Conservation (phyloP, 2,888 invertebrate species). For the Pyrochroa serraticornis region DNA sequence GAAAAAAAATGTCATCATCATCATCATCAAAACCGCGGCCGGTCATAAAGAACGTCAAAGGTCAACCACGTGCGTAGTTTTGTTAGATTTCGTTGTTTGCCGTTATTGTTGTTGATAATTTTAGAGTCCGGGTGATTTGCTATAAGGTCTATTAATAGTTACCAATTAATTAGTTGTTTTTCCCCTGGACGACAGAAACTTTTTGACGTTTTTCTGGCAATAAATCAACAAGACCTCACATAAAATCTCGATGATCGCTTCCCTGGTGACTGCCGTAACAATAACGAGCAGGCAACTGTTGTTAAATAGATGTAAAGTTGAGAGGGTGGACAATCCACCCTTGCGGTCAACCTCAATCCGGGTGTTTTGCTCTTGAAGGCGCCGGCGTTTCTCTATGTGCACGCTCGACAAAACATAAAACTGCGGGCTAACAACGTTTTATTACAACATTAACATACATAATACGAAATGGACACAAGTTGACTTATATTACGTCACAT, state of each 20-base stretch:
- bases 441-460: constrained; percentile 8
- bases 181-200: neutral
- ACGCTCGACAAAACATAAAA: neutral
- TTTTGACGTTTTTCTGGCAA: neutral
- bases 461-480: constrained; percentile 3
- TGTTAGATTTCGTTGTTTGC: neutral
- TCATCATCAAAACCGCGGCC: neutral
- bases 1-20: too few relatives aligned
- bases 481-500: constrained; percentile 1
- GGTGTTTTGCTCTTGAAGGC: constrained; percentile 1
- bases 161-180: neutral
- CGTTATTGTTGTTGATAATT: neutral
- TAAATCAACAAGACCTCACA: neutral
- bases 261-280: neutral
- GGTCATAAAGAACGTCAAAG: constrained; percentile 8
- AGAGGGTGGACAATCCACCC: neutral
- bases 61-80: constrained; percentile 16
- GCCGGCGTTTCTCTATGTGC: constrained; percentile 1
- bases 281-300: too few relatives aligned
- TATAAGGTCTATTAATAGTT: too few relatives aligned
- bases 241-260: neutral
- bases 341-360: neutral
- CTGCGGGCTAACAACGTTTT: constrained; percentile 6
- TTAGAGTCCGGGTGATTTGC: too few relatives aligned
- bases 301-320: neutral